Percentiles rank a stretch among this genome's conserved stretches.
These are phyloP conservation scores for Asarcornis scutulata DNA, from an alignment of 2,113 vertebrate genomes.

Conservation along the genomic window DNA sequence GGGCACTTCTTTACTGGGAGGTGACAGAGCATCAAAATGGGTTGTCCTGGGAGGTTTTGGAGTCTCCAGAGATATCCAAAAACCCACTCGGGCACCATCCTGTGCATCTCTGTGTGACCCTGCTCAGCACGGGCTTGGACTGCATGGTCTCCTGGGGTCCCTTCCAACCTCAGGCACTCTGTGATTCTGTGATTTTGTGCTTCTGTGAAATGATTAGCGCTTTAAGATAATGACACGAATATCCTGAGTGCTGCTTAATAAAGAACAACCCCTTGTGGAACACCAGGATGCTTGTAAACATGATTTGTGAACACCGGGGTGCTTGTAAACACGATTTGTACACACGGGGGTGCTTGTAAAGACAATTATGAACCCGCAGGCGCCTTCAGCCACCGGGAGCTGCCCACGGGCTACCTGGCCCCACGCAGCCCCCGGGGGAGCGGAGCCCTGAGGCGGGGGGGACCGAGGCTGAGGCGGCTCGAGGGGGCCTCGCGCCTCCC, in stretches of 20 bases:
- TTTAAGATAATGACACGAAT: rapidly evolving
- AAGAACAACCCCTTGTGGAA: rapidly evolving
- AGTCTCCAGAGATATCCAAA: no score
- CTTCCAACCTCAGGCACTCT: no score
- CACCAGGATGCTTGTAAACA: rapidly evolving
- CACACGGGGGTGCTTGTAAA: rapidly evolving
- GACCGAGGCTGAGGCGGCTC: not conserved
- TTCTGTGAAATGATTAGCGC: rapidly evolving
- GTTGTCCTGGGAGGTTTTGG: no score
- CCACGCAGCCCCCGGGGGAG: rapidly evolving
- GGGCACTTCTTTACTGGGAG: no score
- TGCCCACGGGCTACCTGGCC: not conserved
- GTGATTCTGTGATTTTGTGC: no score
- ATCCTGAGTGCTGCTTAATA: rapidly evolving
- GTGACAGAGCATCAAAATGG: no score
- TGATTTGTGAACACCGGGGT: rapidly evolving
- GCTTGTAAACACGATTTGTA: rapidly evolving
- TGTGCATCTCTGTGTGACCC: no score
- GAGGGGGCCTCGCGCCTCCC: not conserved
- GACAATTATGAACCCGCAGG: rapidly evolving
- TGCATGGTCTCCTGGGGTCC: no score
- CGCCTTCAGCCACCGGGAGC: rapidly evolving
- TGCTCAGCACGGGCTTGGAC: no score
- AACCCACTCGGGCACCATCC: no score
- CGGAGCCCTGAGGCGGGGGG: not conserved